Evolutionary conservation across 2,797 vertebrate species (phyloP), one percentile per base, ranked within the genome.

Genomic region (Micropoecilia bifurca): DNA sequence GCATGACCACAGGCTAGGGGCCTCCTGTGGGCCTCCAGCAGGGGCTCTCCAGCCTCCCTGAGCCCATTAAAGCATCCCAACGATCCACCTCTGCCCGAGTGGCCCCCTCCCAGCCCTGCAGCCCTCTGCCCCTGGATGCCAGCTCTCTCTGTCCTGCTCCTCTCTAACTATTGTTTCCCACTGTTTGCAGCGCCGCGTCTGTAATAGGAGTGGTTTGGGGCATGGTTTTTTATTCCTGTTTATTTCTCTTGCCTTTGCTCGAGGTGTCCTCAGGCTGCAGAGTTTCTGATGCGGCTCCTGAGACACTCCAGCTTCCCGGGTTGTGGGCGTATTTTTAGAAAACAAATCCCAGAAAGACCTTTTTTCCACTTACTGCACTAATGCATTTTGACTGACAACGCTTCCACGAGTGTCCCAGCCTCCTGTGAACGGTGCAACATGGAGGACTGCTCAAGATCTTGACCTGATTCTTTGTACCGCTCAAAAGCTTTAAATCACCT

Each of bases 1-100:
- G 96, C 97, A 96, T 96, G 96, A 95, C 96, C 96, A 96, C 96
- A 95, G 95, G 96, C 96, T 90, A 94, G 91, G 68, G 94, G 96
- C 95, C 96, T 97, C 96, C 94, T 95, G 95, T 96, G 96, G 94
- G 92, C 92, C 95, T 95, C 95, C 95, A 92, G 92, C 95, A 95
- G 96, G 74, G 93, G 95, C 95, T 95, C 95, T 90, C 94, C 95
- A 95, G 83, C 93, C 87, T 95, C 95, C 95, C 95, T 77, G 77
- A 96, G 94, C 95, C 96, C 95, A 95, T 96, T 97, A 96, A 95
- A 97, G 96, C 94, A 95, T 73, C 95, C 90, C 89, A 87, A 79
- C 79, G 88, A 82, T 81, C 83, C 86, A 83, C 86, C 85, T 85
- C 81, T 73, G 80, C 87, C 88, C 50, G 8, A 77, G 87, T 83